Conservation (phyloP, 1,140 invertebrate genomes). For the Aphis gossypii region DNA sequence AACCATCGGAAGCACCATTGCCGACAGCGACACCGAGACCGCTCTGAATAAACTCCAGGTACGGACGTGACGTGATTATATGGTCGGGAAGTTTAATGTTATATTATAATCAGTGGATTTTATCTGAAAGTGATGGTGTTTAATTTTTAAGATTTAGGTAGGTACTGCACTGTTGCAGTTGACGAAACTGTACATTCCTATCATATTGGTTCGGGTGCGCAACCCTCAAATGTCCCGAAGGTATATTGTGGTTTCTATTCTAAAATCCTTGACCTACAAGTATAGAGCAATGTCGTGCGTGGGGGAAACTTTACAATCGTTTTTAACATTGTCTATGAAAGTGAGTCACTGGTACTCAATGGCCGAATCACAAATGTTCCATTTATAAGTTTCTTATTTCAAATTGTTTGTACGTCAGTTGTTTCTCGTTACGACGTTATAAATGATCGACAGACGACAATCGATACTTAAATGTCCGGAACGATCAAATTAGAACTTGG, state of each 20-base stretch:
- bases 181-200: too few relatives aligned
- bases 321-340: not conserved
- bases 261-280: not conserved
- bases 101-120: not conserved
- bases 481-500: too few relatives aligned
- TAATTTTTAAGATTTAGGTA: too few relatives aligned
- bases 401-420: not conserved
- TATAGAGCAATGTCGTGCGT: not conserved
- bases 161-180: too few relatives aligned
- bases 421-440: too few relatives aligned
- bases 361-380: not conserved
- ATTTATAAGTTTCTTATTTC: not conserved
- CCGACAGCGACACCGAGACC: not conserved
- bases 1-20: not conserved
- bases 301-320: not conserved
- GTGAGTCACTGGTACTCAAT: not conserved
- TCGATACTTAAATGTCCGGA: not conserved
- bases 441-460: too few relatives aligned
- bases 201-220: too few relatives aligned
- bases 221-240: too few relatives aligned
- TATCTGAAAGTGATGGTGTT: too few relatives aligned
- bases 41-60: constrained; percentile 36
- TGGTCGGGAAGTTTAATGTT: not conserved
- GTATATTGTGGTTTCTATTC: not conserved
- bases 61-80: not conserved